A percentile compares a stretch with the other conserved stretches of the same genome.
These are phyloP conservation scores for Spodoptera frugiperda DNA, from an alignment of 1,140 invertebrate genomes.

Conservation along the genomic window DNA sequence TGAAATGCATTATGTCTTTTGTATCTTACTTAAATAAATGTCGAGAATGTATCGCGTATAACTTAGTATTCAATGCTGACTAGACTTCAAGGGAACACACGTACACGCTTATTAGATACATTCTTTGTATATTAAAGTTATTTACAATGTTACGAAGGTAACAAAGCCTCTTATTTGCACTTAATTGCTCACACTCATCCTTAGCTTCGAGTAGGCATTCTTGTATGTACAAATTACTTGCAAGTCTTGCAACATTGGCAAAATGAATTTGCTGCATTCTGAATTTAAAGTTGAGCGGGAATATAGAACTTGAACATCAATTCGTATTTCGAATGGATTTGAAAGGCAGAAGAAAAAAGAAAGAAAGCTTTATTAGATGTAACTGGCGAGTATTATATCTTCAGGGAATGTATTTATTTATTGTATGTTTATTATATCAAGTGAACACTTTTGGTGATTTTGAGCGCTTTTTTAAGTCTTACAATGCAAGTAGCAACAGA, in stretches of 20 bases:
- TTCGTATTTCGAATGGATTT: too few species aligned
- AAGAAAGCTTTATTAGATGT: too few species aligned
- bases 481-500: background rate
- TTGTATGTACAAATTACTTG: conserved; percentile 21
- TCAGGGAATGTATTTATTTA: too few species aligned
- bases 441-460: conserved; percentile 12
- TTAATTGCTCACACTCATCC: background rate
- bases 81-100: conserved; percentile 19
- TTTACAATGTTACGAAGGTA: conserved; percentile 22
- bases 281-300: background rate
- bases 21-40: background rate
- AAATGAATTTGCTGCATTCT: conserved; percentile 3
- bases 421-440: background rate
- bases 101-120: conserved; percentile 23
- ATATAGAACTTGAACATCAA: too few species aligned
- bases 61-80: conserved; percentile 26
- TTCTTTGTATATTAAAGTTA: background rate
- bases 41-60: conserved; percentile 18
- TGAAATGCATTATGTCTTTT: conserved; percentile 29
- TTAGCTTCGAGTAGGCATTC: background rate
- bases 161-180: conserved; percentile 11
- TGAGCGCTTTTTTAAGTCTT: conserved; percentile 17
- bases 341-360: too few species aligned
- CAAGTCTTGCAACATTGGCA: conserved; percentile 21
- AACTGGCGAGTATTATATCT: too few species aligned